A percentile compares a stretch with the other conserved stretches of the same genome.
Evolutionary conservation across 2,113 vertebrate species (phyloP).

Genomic region (Corythaeola cristata): DNA sequence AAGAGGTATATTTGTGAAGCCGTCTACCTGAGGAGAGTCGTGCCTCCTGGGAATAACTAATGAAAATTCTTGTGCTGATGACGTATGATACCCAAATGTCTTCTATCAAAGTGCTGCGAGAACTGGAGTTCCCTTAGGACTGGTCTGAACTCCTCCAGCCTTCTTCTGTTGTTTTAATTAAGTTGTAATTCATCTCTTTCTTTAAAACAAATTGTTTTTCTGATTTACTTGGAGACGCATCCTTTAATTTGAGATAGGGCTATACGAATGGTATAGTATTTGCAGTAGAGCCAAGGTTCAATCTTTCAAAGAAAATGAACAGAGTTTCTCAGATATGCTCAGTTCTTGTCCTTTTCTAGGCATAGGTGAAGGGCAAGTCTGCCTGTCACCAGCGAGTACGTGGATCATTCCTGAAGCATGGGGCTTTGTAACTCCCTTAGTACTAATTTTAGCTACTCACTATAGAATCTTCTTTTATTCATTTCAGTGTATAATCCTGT

Average conservation of each 20-base stretch:
- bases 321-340: not conserved
- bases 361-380: not conserved
- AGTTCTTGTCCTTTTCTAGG: not conserved
- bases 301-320: not conserved
- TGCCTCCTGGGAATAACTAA: not conserved
- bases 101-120: not conserved
- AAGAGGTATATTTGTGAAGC: not conserved
- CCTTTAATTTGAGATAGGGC: not conserved
- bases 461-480: not conserved
- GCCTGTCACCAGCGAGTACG: not conserved
- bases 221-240: not conserved
- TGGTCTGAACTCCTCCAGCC: not conserved
- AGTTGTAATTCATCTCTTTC: not conserved
- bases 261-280: fast-evolving
- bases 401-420: not conserved
- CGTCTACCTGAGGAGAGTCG: not conserved
- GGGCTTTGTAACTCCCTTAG: not conserved
- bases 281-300: not conserved
- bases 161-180: not conserved
- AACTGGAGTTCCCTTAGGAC: not conserved
- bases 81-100: fast-evolving
- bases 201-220: not conserved
- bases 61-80: not conserved
- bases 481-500: not conserved
- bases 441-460: not conserved